phyloP scores from a whole-genome alignment of 2,797 vertebrate genomes.

The Carapus acus region DNA sequence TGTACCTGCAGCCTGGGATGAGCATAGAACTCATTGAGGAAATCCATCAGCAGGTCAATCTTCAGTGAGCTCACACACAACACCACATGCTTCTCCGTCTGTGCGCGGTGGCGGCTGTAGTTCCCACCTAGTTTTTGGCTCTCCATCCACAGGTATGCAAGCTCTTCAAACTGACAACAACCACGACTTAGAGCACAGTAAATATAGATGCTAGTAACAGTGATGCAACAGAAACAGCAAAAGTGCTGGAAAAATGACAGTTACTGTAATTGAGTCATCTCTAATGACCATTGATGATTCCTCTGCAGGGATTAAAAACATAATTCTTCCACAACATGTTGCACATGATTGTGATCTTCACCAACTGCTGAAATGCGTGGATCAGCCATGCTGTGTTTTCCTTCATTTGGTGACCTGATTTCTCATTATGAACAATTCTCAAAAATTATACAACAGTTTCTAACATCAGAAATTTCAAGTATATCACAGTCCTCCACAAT shows the following conservation, averaged over 20 bases:
- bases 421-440: too few species aligned
- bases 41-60: conserved; percentile 83
- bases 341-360: not conserved
- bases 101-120: conserved; percentile 81
- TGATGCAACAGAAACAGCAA: conserved; percentile 4
- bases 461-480: conserved; percentile 13
- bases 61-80: conserved; percentile 81
- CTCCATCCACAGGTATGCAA: conserved; percentile 83
- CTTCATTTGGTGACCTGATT: too few species aligned
- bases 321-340: not conserved
- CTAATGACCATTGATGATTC: conserved; percentile 24
- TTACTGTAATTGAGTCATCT: conserved; percentile 10
- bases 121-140: conserved; percentile 81
- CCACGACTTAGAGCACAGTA: not conserved
- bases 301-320: conserved; percentile 8
- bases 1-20: conserved; percentile 78
- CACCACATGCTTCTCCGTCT: conserved; percentile 82
- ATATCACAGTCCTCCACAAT: too few species aligned
- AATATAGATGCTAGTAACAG: conserved; percentile 7
- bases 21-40: conserved; percentile 83
- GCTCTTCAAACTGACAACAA: conserved; percentile 75
- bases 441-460: too few species aligned
- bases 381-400: too few species aligned
- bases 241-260: conserved; percentile 12
- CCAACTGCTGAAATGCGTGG: too few species aligned